Evolutionary conservation across 2,113 vertebrate species (phyloP).

Genomic region (Orientallactaga bullata): DNA sequence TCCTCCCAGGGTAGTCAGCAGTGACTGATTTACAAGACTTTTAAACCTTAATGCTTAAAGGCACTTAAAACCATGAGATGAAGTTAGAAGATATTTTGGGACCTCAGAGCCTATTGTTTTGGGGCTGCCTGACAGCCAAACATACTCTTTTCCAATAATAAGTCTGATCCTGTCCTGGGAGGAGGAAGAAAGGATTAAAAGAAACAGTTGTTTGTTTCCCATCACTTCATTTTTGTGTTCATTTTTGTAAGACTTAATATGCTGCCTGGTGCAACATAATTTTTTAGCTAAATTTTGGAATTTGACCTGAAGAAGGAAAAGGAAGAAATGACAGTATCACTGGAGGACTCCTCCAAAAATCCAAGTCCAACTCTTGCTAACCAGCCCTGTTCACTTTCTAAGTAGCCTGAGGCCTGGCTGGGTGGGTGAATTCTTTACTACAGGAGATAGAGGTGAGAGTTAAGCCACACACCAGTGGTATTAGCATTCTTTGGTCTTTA

Average conservation of each 20-base stretch:
- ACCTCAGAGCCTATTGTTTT: background rate
- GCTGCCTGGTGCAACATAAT: background rate
- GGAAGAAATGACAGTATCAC: background rate
- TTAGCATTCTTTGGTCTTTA: background rate
- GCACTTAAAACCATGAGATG: background rate
- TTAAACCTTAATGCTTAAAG: background rate
- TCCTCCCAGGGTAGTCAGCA: background rate
- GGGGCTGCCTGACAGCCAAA: background rate
- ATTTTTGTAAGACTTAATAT: background rate
- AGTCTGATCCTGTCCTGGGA: background rate
- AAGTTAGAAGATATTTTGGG: background rate
- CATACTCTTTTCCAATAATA: background rate
- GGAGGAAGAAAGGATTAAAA: background rate
- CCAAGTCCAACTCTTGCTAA: background rate
- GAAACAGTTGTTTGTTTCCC: background rate
- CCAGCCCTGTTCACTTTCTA: background rate
- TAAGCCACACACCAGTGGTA: background rate
- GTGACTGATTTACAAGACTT: background rate
- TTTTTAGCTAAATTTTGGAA: background rate
- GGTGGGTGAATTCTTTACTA: background rate
- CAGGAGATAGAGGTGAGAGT: background rate
- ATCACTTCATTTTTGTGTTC: background rate
- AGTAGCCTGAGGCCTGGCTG: too few species aligned
- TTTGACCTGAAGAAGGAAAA: constrained; percentile 6
- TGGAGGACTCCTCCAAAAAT: background rate